These are phyloP conservation scores for Philotrypesis tridentata DNA, from an alignment of 1,140 invertebrate genomes.

Conservation along the genomic window DNA sequence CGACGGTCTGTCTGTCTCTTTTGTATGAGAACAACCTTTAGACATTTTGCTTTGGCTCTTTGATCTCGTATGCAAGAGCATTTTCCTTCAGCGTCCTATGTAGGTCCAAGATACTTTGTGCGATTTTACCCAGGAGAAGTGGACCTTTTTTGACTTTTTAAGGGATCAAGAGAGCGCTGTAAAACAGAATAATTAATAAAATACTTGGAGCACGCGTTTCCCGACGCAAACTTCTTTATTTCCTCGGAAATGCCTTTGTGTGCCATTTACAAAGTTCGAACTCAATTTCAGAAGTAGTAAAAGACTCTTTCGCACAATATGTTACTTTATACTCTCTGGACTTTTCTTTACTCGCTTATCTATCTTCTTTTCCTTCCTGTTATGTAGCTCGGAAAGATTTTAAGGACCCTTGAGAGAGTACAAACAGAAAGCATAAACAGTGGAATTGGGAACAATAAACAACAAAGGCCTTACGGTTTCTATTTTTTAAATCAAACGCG, in stretches of 20 bases:
- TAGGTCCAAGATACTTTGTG: slow-evolving; percentile 18
- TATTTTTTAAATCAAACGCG: too few relatives aligned
- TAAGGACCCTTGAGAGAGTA: too few relatives aligned
- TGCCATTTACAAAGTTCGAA: background rate
- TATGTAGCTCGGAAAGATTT: background rate
- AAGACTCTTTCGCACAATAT: background rate
- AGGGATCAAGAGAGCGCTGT: background rate
- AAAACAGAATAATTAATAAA: slow-evolving; percentile 42
- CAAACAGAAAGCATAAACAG: too few relatives aligned
- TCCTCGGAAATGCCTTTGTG: background rate
- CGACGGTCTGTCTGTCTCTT: background rate
- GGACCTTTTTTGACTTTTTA: slow-evolving; percentile 8
- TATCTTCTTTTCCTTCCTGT: background rate
- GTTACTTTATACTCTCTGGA: background rate
- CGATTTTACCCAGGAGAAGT: slow-evolving; percentile 7
- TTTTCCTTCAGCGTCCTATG: slow-evolving; percentile 12
- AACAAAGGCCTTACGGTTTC: too few relatives aligned
- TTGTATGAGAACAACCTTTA: slow-evolving; percentile 18
- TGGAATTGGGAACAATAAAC: too few relatives aligned
- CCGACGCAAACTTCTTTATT: background rate
- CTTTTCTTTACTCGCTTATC: background rate
- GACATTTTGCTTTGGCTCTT: slow-evolving; percentile 26
- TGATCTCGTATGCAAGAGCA: slow-evolving; percentile 33
- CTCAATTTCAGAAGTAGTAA: background rate
- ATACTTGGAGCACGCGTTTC: background rate